These are phyloP conservation scores for Candoia aspera DNA, from an alignment of 2,113 vertebrate species.

Conservation along the genomic window DNA sequence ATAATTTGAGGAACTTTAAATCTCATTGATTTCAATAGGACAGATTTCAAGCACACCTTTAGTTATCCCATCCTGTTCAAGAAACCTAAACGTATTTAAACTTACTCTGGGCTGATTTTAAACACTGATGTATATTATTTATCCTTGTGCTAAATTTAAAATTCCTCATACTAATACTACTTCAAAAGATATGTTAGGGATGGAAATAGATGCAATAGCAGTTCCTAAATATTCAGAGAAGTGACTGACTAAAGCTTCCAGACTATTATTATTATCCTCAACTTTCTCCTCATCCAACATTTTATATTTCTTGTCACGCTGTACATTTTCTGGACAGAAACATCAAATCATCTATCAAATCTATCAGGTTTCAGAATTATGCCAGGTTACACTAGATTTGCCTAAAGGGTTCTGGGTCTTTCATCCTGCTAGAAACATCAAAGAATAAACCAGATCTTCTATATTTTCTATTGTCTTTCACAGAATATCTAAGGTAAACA, in stretches of 20 bases:
- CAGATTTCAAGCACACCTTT: background rate
- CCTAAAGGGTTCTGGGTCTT: background rate
- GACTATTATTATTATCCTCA: background rate
- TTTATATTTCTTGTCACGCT: background rate
- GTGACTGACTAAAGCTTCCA: background rate
- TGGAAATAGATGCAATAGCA: background rate
- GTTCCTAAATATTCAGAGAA: background rate
- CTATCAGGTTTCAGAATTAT: background rate
- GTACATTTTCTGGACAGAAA: background rate
- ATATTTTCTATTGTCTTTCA: background rate
- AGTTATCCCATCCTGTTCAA: background rate
- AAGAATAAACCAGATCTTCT: background rate
- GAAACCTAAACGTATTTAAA: background rate
- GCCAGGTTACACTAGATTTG: background rate
- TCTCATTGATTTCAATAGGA: background rate
- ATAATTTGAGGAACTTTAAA: background rate
- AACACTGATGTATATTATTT: background rate
- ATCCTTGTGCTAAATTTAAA: background rate
- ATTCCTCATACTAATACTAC: background rate
- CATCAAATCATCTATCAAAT: background rate
- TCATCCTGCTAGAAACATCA: background rate
- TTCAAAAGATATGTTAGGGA: background rate
- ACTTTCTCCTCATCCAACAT: background rate
- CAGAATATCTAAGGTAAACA: background rate
- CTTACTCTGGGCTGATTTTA: background rate